These are phyloP conservation scores for Dunckerocampus dactyliophorus DNA, from an alignment of 2,113 vertebrate genomes.

Conservation along the genomic window DNA sequence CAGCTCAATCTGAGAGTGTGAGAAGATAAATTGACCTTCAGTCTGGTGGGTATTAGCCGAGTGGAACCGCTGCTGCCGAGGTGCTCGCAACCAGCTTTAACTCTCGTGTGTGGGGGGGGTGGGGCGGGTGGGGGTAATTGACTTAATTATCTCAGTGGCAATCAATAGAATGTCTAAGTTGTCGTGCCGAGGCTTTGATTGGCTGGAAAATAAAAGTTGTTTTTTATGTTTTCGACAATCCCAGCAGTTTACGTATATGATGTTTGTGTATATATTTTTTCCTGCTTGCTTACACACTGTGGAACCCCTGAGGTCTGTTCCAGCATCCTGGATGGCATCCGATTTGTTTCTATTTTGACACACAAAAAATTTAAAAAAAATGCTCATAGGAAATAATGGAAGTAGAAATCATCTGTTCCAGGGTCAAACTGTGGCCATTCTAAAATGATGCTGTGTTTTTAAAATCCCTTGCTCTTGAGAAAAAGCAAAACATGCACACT, in stretches of 20 bases:
- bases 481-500: too few species aligned
- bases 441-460: too few species aligned
- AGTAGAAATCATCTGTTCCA: too few species aligned
- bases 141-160: constrained; percentile 1
- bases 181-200: not conserved
- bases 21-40: constrained; percentile 58
- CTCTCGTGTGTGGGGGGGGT: constrained; percentile 15
- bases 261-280: not conserved
- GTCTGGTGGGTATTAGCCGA: constrained; percentile 27
- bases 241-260: not conserved
- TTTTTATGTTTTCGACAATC: not conserved
- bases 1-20: constrained; percentile 41
- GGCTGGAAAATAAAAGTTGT: not conserved
- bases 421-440: too few species aligned
- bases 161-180: constrained; percentile 8
- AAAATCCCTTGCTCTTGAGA: too few species aligned
- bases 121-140: too few species aligned
- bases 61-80: constrained; percentile 23
- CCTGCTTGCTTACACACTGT: not conserved
- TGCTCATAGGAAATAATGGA: too few species aligned
- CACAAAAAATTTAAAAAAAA: too few species aligned
- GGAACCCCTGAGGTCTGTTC: too few species aligned
- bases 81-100: constrained; percentile 21
- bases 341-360: too few species aligned
- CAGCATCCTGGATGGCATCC: too few species aligned